Conservation (phyloP, 1,140 invertebrate genomes). For the Chelonus insularis region DNA sequence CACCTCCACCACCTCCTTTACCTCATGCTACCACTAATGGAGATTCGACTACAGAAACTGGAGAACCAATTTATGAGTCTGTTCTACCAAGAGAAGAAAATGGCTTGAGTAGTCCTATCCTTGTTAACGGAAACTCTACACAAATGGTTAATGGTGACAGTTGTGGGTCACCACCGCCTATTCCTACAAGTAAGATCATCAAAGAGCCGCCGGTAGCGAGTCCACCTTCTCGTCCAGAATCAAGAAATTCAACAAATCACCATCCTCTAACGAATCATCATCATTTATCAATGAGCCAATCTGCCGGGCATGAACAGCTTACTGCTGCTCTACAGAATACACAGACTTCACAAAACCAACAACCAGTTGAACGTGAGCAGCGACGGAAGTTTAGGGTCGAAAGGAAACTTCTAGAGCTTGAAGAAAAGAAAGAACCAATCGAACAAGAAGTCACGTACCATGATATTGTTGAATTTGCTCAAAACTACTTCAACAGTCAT, state of each 20-base stretch:
- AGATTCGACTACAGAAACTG: conserved; percentile 46
- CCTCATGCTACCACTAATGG: conserved; percentile 36
- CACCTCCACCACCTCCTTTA: conserved; percentile 63
- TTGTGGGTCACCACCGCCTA: conserved; percentile 63
- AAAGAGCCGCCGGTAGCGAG: conserved; percentile 43
- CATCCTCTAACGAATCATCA: conserved; percentile 36
- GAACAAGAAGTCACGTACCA: conserved; percentile 65
- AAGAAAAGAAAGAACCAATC: conserved; percentile 63
- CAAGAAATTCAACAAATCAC: conserved; percentile 37
- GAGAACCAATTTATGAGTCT: conserved; percentile 84
- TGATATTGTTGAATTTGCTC: conserved; percentile 91
- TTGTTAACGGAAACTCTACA: conserved; percentile 45
- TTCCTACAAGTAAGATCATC: conserved; percentile 41
- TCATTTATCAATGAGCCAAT: conserved; percentile 29
- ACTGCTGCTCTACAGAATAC: conserved; percentile 27
- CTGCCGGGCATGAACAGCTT: conserved; percentile 31
- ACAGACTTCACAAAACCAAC: conserved; percentile 22
- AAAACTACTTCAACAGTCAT: conserved; percentile 90
- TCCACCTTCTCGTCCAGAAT: conserved; percentile 42
- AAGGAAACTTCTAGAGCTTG: conserved; percentile 80
- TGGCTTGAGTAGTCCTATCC: conserved; percentile 41
- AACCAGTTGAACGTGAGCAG: conserved; percentile 68
- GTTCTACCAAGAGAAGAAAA: conserved; percentile 71
- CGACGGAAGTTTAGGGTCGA: conserved; percentile 82
- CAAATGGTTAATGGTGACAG: conserved; percentile 47